Conservation (phyloP, 2,888 invertebrate genomes). For the Troides oblongomaculatus region DNA sequence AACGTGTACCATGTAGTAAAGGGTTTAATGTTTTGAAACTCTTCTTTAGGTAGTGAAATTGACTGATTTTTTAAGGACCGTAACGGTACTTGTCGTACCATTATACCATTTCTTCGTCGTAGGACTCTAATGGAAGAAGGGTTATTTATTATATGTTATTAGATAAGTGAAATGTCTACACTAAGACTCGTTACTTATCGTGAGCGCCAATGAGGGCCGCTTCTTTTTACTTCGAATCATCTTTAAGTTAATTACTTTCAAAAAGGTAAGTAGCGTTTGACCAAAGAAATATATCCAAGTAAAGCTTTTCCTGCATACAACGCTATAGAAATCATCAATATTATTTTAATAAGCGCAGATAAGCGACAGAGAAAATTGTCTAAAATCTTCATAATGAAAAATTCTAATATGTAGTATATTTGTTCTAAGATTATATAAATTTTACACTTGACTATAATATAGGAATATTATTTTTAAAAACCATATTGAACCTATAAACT, state of each 20-base stretch:
- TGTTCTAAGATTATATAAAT: neutral
- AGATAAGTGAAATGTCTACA: slow-evolving; percentile 62
- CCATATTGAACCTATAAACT: neutral
- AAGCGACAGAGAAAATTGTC: too few species aligned
- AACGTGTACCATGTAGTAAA: slow-evolving; percentile 59
- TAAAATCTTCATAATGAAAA: too few species aligned
- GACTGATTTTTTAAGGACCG: slow-evolving; percentile 44
- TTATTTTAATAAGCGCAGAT: too few species aligned
- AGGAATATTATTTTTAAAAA: neutral
- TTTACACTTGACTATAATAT: neutral
- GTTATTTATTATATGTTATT: slow-evolving; percentile 40
- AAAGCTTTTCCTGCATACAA: neutral
- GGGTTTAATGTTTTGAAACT: slow-evolving; percentile 65
- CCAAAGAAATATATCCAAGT: neutral
- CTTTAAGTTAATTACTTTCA: slow-evolving; percentile 40
- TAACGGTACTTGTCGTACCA: slow-evolving; percentile 62
- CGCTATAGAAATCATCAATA: neutral
- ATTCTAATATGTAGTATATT: too few species aligned
- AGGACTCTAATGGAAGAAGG: slow-evolving; percentile 52
- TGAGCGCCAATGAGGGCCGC: slow-evolving; percentile 32
- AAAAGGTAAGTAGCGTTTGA: slow-evolving; percentile 27
- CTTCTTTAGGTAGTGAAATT: slow-evolving; percentile 58
- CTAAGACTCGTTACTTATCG: slow-evolving; percentile 48
- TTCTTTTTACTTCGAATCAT: slow-evolving; percentile 37
- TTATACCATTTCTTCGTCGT: slow-evolving; percentile 54